Conservation (phyloP, 2,888 invertebrate species). For the Drosophila nigritarsus region DNA sequence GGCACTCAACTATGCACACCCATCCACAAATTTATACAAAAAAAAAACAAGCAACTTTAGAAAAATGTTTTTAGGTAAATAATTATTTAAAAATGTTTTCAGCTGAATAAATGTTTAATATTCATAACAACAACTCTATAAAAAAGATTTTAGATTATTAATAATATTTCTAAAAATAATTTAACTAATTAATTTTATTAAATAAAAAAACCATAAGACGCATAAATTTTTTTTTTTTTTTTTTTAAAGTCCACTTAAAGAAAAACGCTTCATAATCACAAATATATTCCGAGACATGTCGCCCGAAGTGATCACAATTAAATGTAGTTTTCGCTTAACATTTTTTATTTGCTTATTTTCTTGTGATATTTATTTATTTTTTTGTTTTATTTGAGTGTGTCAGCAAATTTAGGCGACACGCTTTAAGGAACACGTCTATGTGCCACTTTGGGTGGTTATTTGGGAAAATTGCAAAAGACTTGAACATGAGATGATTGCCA, state of each 20-base stretch:
- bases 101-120: background rate
- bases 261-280: background rate
- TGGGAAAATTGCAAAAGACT: background rate
- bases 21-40: background rate
- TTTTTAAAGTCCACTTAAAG: background rate
- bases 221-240: too few relatives aligned
- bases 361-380: background rate
- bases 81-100: background rate
- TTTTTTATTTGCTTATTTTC: background rate
- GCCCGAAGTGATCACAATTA: background rate
- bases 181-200: background rate
- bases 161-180: background rate
- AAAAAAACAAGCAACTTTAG: background rate
- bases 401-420: background rate
- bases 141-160: background rate
- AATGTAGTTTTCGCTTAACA: background rate
- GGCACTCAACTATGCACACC: background rate
- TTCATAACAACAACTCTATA: background rate
- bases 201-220: background rate
- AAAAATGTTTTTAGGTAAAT: too few relatives aligned
- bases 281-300: background rate
- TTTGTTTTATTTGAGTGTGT: background rate
- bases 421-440: too few relatives aligned
- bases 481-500: conserved; percentile 1
- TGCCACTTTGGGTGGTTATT: background rate